Evolutionary conservation across 2,888 invertebrate species (phyloP), one percentile per base, ranked within the genome.

Genomic region (Dichetophora obliterata): DNA sequence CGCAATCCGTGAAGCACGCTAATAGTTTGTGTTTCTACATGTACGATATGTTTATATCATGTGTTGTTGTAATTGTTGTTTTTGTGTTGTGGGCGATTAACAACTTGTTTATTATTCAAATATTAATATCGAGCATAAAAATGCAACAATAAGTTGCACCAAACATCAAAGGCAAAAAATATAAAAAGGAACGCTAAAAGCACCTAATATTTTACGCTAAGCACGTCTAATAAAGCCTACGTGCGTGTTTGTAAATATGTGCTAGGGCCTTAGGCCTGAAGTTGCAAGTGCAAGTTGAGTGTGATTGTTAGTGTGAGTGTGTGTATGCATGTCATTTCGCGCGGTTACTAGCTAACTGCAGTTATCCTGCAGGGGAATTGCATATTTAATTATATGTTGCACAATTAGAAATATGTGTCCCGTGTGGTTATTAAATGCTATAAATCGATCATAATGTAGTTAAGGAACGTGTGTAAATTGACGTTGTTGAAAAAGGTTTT

Each of bases 101-200:
- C 61, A 54, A 74, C 34, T n/a, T 74, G 65, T 43, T 48, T 61
- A 61, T 72, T 72, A 72, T 72, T 43, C 61, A 61, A 72, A 50
- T 72, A 37, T 59, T 61, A 61, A 72, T 48, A 22, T 61, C 24
- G n/a, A 16, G 61, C 37, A 61, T 22, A 48, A 68, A 66, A 66
- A 66, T 19, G 43, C 43, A 19, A 69, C 6, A 48, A 69, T 31
- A 16, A 34, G 63, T 14, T 37, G 34, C 63, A 37, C n/a, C 31
- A 19, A 14, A 8, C 4, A 11, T n/a, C 19, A 14, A n/a, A 16
- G n/a, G n/a, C n/a, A 2, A 31, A 3, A 31, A 34, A n/a, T 52
- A 5, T 52, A 52, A 52, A 52, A 52, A 19, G 52, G 11, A 19
- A 54, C 31, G 34, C 63, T 31, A 19, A 34, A 34, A 65, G 63